Percentiles rank a stretch among this genome's conserved stretches.
These are phyloP conservation scores for Coptodon rendalli DNA, from an alignment of 2,113 vertebrate species.

Conservation along the genomic window DNA sequence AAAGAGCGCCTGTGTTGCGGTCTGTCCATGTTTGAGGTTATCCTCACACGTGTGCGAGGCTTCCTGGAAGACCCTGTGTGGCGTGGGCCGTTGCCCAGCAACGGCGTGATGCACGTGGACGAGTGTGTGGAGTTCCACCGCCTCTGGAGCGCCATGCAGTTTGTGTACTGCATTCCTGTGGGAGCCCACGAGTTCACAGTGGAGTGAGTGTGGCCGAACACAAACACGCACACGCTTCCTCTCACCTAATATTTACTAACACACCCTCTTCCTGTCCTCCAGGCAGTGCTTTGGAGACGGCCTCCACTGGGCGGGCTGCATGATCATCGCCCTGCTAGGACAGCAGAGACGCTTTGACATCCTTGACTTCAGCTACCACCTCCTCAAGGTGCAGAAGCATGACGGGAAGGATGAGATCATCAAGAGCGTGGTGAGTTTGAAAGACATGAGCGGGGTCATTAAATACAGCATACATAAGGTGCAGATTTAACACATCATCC, in stretches of 20 bases:
- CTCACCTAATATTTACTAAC: background rate
- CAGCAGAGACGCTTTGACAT: constrained; percentile 97
- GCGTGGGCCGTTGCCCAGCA: constrained; percentile 92
- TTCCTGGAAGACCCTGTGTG: constrained; percentile 96
- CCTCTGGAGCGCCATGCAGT: constrained; percentile 99
- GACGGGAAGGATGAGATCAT: constrained; percentile 98
- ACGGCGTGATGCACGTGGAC: constrained; percentile 97
- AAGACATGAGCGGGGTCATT: background rate
- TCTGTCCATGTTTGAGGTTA: constrained; percentile 98
- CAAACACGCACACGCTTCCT: background rate
- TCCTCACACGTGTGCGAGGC: constrained; percentile 90
- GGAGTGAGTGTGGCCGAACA: constrained; percentile 78
- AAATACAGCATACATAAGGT: background rate
- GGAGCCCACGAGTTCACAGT: constrained; percentile 97
- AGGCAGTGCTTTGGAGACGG: constrained; percentile 98
- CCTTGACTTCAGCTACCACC: constrained; percentile 97
- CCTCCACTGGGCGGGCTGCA: constrained; percentile 96
- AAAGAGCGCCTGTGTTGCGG: constrained; percentile 98
- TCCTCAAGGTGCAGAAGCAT: constrained; percentile 96
- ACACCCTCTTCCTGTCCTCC: background rate
- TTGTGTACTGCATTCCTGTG: constrained; percentile 97
- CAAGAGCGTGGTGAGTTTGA: constrained; percentile 89
- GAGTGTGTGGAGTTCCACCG: constrained; percentile 98
- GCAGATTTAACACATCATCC: background rate
- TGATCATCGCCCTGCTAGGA: constrained; percentile 91